phyloP scores from a whole-genome alignment of 2,797 vertebrate genomes.

The Mustela erminea region DNA sequence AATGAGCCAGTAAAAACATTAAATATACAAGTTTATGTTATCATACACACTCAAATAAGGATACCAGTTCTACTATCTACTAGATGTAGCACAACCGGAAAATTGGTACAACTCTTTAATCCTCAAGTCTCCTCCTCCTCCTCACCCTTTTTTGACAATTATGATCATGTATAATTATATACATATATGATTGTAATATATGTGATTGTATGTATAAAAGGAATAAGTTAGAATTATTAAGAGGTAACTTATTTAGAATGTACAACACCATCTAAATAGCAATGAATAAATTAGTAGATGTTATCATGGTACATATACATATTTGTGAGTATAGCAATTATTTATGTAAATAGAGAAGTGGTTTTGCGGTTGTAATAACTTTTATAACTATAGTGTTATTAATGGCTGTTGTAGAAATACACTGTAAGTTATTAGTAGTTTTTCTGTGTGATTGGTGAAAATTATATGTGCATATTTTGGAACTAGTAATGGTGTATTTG shows the following conservation, averaged over 20 bases:
- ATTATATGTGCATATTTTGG: neutral
- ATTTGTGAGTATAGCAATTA: neutral
- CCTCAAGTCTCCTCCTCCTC: neutral
- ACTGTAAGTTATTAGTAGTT: neutral
- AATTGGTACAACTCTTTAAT: neutral
- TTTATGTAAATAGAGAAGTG: neutral
- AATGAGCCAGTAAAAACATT: neutral
- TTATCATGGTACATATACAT: neutral
- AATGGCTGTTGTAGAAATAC: neutral
- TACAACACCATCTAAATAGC: neutral
- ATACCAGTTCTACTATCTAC: neutral
- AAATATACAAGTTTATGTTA: neutral
- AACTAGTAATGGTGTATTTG: neutral
- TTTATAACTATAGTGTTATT: neutral
- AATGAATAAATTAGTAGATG: neutral
- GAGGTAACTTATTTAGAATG: neutral
- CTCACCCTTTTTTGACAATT: neutral
- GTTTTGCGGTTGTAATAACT: neutral
- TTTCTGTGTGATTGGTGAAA: neutral
- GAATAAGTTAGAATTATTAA: neutral
- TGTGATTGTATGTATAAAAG: neutral
- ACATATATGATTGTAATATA: neutral
- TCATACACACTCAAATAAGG: neutral
- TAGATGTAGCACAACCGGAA: neutral
- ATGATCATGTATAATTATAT: neutral